A percentile compares a stretch with the other conserved stretches of the same genome.
Evolutionary conservation across 2,113 vertebrate genomes (phyloP).

Genomic region (Saimiri boliviensis): DNA sequence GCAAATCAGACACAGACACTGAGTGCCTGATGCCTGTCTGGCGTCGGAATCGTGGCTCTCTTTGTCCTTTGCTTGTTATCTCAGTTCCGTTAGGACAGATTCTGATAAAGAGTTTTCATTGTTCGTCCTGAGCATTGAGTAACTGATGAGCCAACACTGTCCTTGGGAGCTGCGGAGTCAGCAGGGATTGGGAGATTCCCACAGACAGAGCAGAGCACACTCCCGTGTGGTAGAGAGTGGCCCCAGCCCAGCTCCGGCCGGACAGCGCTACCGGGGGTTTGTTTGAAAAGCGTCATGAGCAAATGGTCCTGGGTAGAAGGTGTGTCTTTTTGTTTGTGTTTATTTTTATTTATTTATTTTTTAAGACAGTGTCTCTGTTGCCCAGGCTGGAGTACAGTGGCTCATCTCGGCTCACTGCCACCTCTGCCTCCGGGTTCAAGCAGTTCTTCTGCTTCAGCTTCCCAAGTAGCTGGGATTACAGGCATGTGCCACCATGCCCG

Average conservation of each 20-base stretch:
- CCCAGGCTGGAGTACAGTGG: too few species aligned
- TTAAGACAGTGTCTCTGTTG: too few species aligned
- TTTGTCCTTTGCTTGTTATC: background rate
- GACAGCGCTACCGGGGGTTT: background rate
- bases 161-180: background rate
- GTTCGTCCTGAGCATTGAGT: background rate
- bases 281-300: background rate
- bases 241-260: accelerated
- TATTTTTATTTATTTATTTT: too few species aligned
- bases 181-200: background rate
- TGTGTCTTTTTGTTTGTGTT: too few species aligned
- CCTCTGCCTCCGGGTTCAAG: too few species aligned
- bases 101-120: background rate
- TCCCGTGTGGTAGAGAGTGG: accelerated
- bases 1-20: accelerated
- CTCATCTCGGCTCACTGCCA: too few species aligned
- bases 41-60: accelerated
- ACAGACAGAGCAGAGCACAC: background rate
- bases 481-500: too few species aligned
- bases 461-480: too few species aligned
- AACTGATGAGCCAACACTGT: background rate
- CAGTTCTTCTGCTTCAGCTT: too few species aligned
- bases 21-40: accelerated
- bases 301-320: background rate
- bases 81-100: background rate